Base-by-base conservation (phyloP, 2,113 vertebrate genomes). In the Ciconia stormi region DNA sequence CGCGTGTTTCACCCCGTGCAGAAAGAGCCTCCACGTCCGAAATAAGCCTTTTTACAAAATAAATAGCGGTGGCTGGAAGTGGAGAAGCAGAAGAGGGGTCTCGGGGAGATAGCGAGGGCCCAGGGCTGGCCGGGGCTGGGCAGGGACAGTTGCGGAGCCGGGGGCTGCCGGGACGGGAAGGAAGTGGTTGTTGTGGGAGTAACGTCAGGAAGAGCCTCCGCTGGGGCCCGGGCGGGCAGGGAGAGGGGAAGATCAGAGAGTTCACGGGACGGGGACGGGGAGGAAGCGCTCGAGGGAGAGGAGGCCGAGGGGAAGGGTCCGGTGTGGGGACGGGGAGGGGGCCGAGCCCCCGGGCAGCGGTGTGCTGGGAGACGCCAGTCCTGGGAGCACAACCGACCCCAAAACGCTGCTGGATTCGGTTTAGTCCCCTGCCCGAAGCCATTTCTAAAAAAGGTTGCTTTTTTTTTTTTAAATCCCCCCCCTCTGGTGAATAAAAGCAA, bases 171-270 rank as follows among this genome's bases (percentile, higher is more conserved):
- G 95, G 87, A 95, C 26, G 27, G 95, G 96, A 96, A 96, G 95
- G 95, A 95, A 96, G 96, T 76, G 95, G 96, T 69, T 96, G 96
- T 89, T 96, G 95, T 93, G 96, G 96, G 96, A 96, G 96, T 95
- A 96, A 96, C 96, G 84, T 93, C 96, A 97, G 96, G 96, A 96
- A 95, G 91, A 94, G 90, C 87, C 84, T 76, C 27, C 4, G 52
- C 81, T 91, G 95, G 89, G 95, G 93, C 93, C 95, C 42, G 7
- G 50, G 93, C 0, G 0, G 76, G 89, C 95, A 87, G 67, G 82
- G 95, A 97, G 90, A 92, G 74, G 56, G 71, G 82, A 88, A 95
- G 84, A 93, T 11, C 47, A 13, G 84, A 93, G 83, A 89, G 91
- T 50, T 82, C 83, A 87, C 1, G 16, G 87, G 40, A 95, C 0